phyloP scores from a whole-genome alignment of 1,140 invertebrate species.

The Drosophila ficusphila region DNA sequence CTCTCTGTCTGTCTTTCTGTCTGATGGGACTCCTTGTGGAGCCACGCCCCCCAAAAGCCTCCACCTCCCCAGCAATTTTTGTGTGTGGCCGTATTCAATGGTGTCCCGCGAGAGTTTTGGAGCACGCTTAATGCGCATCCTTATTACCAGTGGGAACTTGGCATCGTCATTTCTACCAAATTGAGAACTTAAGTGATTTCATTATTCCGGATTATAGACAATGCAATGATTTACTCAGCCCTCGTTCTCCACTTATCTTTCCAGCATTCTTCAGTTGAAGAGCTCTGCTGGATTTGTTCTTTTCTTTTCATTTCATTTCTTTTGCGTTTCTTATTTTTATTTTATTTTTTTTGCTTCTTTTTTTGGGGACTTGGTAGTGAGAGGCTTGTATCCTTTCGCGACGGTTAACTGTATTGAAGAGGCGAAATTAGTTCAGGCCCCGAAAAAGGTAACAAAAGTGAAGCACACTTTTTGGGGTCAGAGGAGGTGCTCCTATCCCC shows the following conservation, averaged over 20 bases:
- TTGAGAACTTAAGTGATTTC: constrained; percentile 82
- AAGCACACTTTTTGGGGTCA: constrained; percentile 51
- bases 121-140: constrained; percentile 76
- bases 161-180: constrained; percentile 68
- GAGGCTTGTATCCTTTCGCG: constrained; percentile 11
- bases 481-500: neutral
- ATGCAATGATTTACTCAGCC: constrained; percentile 78
- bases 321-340: neutral
- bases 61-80: neutral
- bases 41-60: constrained; percentile 3
- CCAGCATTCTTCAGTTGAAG: neutral
- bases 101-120: constrained; percentile 72
- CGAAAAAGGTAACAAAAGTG: constrained; percentile 40
- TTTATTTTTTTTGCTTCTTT: too few relatives aligned
- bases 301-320: neutral
- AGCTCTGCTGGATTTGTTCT: neutral
- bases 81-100: constrained; percentile 66
- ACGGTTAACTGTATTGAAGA: constrained; percentile 59
- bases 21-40: neutral
- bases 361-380: neutral
- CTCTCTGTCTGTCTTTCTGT: neutral
- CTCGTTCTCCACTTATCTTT: constrained; percentile 8
- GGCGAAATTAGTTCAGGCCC: constrained; percentile 47
- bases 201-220: constrained; percentile 81
- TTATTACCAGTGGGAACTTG: constrained; percentile 72